These are phyloP conservation scores for Paramormyrops kingsleyae DNA, from an alignment of 2,113 vertebrate species.

Conservation along the genomic window DNA sequence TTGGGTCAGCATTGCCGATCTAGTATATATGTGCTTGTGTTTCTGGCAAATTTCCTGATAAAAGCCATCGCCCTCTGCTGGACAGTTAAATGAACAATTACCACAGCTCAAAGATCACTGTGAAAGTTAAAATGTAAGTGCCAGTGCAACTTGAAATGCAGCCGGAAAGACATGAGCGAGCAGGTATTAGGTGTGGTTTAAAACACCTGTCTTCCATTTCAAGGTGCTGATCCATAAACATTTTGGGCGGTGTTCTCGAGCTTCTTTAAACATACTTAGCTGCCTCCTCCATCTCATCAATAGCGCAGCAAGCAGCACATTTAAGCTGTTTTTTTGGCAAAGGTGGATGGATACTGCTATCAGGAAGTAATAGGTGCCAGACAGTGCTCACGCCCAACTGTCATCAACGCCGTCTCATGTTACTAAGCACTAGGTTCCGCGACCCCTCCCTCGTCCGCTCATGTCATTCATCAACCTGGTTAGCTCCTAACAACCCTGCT, in stretches of 20 bases:
- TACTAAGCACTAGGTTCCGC: background rate
- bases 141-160: background rate
- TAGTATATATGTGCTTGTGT: constrained; percentile 1
- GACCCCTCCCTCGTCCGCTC: background rate
- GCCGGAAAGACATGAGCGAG: background rate
- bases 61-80: background rate
- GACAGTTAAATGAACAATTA: background rate
- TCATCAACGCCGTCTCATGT: background rate
- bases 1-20: background rate
- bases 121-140: background rate
- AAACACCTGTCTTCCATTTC: background rate
- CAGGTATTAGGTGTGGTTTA: background rate
- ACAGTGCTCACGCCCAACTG: background rate
- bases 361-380: background rate
- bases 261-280: background rate
- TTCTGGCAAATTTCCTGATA: constrained; percentile 14
- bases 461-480: background rate
- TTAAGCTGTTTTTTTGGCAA: background rate
- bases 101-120: background rate
- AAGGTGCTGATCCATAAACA: background rate
- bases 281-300: background rate
- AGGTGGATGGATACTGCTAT: constrained; percentile 12
- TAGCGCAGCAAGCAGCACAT: background rate
- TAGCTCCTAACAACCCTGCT: background rate
- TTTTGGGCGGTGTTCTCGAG: background rate